These are phyloP conservation scores for Aselliscus stoliczkanus DNA, from an alignment of 2,797 vertebrate species.

Conservation along the genomic window DNA sequence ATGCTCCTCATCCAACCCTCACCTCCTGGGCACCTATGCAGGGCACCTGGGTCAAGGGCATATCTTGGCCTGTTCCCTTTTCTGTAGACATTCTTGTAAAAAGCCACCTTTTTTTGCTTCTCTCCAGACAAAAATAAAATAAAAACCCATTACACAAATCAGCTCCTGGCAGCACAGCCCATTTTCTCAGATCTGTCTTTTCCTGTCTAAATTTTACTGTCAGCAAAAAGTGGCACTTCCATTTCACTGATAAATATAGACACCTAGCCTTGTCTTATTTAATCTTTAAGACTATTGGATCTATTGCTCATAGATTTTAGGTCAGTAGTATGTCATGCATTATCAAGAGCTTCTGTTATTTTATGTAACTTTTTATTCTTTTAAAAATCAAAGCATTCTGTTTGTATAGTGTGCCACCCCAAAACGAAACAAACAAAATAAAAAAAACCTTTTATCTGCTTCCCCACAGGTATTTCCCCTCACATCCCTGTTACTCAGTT, in stretches of 20 bases:
- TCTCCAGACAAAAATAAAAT: background rate
- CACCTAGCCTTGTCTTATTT: background rate
- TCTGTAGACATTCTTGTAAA: background rate
- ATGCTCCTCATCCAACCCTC: background rate
- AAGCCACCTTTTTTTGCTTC: background rate
- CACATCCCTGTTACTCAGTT: background rate
- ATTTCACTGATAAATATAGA: background rate
- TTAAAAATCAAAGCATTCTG: background rate
- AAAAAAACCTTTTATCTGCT: background rate
- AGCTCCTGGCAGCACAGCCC: background rate
- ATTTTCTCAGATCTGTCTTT: background rate
- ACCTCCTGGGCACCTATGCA: background rate
- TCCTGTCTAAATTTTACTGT: background rate
- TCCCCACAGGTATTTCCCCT: background rate
- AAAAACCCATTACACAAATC: background rate
- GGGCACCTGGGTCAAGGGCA: background rate
- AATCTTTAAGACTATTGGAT: background rate
- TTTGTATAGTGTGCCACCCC: background rate
- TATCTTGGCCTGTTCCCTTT: background rate
- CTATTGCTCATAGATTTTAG: background rate
- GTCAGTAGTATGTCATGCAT: background rate
- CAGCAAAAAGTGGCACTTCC: background rate
- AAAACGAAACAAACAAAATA: background rate
- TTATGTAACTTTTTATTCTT: background rate
- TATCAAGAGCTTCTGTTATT: background rate